Evolutionary conservation across 1,140 invertebrate genomes (phyloP).

Genomic region (Drosophila busckii): DNA sequence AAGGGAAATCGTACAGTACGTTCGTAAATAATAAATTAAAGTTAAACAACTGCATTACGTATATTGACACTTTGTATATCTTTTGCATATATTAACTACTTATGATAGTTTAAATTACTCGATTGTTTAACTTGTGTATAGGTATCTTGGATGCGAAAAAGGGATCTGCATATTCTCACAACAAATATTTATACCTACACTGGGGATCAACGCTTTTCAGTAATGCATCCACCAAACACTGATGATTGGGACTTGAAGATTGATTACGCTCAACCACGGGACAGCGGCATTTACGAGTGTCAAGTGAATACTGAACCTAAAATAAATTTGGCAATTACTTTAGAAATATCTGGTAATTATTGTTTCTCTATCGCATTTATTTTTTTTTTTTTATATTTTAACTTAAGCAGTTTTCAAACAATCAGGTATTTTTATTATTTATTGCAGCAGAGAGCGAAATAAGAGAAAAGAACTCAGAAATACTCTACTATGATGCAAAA

Average conservation of each 20-base stretch:
- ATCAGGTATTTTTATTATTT: background rate
- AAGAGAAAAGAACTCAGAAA: slow-evolving; percentile 44
- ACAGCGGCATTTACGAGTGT: slow-evolving; percentile 93
- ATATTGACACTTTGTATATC: background rate
- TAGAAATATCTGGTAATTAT: slow-evolving; percentile 87
- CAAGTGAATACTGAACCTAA: slow-evolving; percentile 91
- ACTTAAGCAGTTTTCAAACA: background rate
- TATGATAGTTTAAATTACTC: background rate
- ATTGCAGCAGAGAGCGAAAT: slow-evolving; percentile 57
- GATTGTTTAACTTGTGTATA: slow-evolving; percentile 60
- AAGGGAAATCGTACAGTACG: slow-evolving; percentile 91
- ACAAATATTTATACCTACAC: slow-evolving; percentile 93
- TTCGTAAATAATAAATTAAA: background rate
- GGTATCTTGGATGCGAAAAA: slow-evolving; percentile 95
- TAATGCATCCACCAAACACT: slow-evolving; percentile 89
- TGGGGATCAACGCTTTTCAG: slow-evolving; percentile 90
- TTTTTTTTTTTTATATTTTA: background rate
- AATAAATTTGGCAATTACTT: slow-evolving; percentile 87
- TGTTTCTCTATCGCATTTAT: background rate
- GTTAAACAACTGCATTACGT: background rate
- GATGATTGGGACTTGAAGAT: slow-evolving; percentile 96
- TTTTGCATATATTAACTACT: background rate
- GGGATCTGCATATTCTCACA: slow-evolving; percentile 93
- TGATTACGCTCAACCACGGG: slow-evolving; percentile 90
- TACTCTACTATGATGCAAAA: slow-evolving; percentile 61